These are phyloP conservation scores for Apocrypta bakeri DNA, from an alignment of 1,140 invertebrate species.

Conservation along the genomic window DNA sequence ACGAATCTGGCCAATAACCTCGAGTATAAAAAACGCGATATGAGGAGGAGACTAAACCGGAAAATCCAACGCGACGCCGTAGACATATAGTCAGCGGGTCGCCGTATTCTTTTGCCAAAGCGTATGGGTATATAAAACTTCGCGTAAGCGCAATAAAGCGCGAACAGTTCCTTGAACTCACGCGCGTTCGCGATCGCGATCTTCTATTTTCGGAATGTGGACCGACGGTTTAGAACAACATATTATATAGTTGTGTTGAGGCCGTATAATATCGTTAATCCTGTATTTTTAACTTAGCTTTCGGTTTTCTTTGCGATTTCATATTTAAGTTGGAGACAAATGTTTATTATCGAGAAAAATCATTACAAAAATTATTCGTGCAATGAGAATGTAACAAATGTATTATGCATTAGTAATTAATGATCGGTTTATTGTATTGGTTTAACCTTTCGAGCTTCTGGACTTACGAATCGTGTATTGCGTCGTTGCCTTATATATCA, in stretches of 20 bases:
- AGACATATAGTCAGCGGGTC: neutral
- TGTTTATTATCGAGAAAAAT: too few species aligned
- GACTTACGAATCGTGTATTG: neutral
- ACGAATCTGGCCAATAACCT: constrained; percentile 33
- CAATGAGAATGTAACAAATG: too few species aligned
- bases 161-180: constrained; percentile 39
- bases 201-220: constrained; percentile 45
- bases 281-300: constrained; percentile 34
- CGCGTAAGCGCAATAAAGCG: neutral
- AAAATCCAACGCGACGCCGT: constrained; percentile 13
- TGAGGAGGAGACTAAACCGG: neutral
- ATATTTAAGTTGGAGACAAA: neutral
- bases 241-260: neutral
- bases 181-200: neutral
- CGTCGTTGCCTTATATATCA: neutral
- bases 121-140: too few species aligned
- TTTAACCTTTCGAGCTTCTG: neutral
- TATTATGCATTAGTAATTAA: neutral
- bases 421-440: neutral
- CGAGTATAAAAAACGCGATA: too few species aligned
- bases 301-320: neutral
- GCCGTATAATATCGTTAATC: neutral
- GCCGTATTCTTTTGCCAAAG: neutral
- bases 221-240: neutral
- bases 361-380: too few species aligned